Conservation (phyloP, 1,140 invertebrate genomes). For the Eupeodes corollae region DNA sequence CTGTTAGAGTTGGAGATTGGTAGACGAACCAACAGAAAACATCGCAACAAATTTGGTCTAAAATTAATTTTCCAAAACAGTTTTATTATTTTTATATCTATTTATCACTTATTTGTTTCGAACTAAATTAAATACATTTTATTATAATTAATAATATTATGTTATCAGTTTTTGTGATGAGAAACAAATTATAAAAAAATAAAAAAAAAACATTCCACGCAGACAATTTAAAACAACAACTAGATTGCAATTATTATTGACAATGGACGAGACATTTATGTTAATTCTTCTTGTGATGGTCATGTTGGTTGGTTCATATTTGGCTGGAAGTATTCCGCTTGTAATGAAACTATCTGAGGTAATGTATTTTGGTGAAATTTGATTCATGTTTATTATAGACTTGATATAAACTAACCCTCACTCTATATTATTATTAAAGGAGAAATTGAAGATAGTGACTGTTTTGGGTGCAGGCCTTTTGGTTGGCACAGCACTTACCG, state of each 20-base stretch:
- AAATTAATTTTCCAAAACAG: too few species aligned
- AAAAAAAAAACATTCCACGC: too few species aligned
- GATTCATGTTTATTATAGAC: background rate
- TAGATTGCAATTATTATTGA: constrained; percentile 9
- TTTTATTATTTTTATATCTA: too few species aligned
- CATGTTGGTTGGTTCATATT: constrained; percentile 91
- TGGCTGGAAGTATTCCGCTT: constrained; percentile 86
- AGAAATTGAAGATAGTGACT: constrained; percentile 86
- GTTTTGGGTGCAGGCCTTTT: constrained; percentile 92
- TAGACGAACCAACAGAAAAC: too few species aligned
- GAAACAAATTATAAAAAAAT: too few species aligned
- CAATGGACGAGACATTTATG: constrained; percentile 61
- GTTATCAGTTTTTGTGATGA: too few species aligned
- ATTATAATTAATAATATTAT: too few species aligned
- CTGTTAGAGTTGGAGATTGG: too few species aligned
- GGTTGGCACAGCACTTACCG: constrained; percentile 93
- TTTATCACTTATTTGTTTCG: too few species aligned
- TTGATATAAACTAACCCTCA: background rate
- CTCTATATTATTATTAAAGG: constrained; percentile 47
- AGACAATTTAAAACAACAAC: background rate
- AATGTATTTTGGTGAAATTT: constrained; percentile 15
- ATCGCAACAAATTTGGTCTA: too few species aligned
- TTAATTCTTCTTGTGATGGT: constrained; percentile 71
- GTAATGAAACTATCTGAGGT: constrained; percentile 91
- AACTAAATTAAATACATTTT: too few species aligned